phyloP scores from a whole-genome alignment of 2,797 vertebrate species.

The Sebastiscus albofasciatus region DNA sequence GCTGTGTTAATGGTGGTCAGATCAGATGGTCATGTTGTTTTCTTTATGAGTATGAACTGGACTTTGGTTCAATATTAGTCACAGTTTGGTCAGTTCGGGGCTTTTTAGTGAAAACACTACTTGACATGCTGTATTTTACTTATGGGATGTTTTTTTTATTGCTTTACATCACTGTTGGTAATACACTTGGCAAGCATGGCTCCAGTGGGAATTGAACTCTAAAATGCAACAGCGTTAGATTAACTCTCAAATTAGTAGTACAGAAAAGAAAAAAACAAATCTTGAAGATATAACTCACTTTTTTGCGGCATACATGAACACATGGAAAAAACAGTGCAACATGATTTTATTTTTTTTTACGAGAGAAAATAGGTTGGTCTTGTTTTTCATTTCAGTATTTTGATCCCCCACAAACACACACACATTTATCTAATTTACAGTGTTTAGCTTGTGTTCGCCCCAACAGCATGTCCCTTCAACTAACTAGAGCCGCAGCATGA shows the following conservation, averaged over 20 bases:
- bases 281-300: not conserved
- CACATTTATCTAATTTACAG: not conserved
- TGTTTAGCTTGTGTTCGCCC: conserved; percentile 1
- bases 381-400: not conserved
- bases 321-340: not conserved
- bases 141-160: not conserved
- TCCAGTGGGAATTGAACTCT: not conserved
- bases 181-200: not conserved
- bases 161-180: not conserved
- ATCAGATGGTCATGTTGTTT: conserved; percentile 7
- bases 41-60: conserved; percentile 4
- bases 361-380: not conserved
- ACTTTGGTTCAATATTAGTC: conserved; percentile 12
- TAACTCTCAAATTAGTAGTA: not conserved
- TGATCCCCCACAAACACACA: not conserved
- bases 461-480: not conserved
- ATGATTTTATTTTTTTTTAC: not conserved
- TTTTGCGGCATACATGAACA: not conserved
- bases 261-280: not conserved
- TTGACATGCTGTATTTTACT: conserved; percentile 9
- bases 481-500: not conserved
- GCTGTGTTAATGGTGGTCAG: not conserved
- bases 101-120: conserved; percentile 3
- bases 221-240: not conserved
- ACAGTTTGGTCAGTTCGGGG: not conserved